Conservation (phyloP, 2,797 vertebrate genomes). For the Hippoglossus hippoglossus region DNA sequence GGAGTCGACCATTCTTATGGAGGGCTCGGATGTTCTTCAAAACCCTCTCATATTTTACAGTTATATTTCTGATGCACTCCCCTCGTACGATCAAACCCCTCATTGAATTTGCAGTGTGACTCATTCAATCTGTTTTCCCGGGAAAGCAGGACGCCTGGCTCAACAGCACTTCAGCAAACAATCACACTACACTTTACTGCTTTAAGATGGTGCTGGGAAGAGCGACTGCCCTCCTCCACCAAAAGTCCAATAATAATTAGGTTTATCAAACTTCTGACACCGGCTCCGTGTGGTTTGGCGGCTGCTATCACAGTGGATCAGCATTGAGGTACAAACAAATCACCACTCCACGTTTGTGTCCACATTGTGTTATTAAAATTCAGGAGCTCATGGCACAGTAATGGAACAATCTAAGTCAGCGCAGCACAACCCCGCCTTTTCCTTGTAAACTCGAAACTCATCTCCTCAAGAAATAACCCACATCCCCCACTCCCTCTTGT, state of each 20-base stretch:
- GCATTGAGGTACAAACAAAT: conserved; percentile 34
- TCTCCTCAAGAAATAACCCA: conserved; percentile 57
- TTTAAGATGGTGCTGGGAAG: conserved; percentile 4
- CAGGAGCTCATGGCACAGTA: conserved; percentile 38
- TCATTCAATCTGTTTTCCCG: conserved; percentile 36
- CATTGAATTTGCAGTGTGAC: conserved; percentile 52
- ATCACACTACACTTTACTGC: conserved; percentile 24
- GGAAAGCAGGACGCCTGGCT: conserved; percentile 19
- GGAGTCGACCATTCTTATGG: conserved; percentile 28
- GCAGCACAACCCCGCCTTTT: conserved; percentile 35
- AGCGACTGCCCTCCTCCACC: conserved; percentile 24
- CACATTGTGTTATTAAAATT: conserved; percentile 55
- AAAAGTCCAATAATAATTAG: conserved; percentile 19
- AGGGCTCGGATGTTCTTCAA: conserved; percentile 41
- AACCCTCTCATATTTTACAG: conserved; percentile 28
- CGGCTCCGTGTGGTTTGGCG: conserved; percentile 12
- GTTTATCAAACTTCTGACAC: conserved; percentile 16
- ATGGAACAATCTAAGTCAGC: conserved; percentile 37
- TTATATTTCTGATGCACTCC: conserved; percentile 22
- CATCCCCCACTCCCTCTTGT: conserved; percentile 33
- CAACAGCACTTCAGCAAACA: conserved; percentile 37
- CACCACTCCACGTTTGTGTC: conserved; percentile 10
- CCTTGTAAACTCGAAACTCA: conserved; percentile 52
- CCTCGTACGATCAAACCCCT: conserved; percentile 38
- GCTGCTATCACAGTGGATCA: conserved; percentile 8